Conservation (phyloP, 2,113 vertebrate genomes). For the Mionectes macconnelli region DNA sequence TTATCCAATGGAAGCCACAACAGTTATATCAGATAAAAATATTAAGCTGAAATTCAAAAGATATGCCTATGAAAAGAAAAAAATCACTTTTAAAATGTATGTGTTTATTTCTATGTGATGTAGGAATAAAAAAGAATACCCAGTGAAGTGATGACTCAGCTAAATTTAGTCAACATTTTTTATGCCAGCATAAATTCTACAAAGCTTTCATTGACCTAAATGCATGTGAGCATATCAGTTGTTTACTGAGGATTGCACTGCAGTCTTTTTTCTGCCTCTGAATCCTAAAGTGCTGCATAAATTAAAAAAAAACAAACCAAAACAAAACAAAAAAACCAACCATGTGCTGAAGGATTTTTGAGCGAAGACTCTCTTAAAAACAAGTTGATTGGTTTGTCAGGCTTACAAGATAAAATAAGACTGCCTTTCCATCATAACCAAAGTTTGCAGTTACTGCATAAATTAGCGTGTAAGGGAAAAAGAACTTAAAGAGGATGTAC, state of each 20-base stretch:
- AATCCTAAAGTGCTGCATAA: neutral
- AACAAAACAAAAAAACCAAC: no score
- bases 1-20: neutral
- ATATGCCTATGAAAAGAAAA: neutral
- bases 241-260: neutral
- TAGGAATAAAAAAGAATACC: neutral
- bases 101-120: neutral
- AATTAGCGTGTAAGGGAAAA: neutral
- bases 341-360: neutral
- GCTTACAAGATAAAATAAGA: neutral
- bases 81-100: neutral
- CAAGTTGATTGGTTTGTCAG: neutral
- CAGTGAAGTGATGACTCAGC: constrained; percentile 23
- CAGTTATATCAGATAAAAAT: neutral
- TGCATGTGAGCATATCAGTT: neutral
- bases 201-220: constrained; percentile 28
- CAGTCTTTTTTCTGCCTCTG: neutral
- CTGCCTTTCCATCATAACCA: neutral
- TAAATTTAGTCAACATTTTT: neutral
- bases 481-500: neutral
- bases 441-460: neutral
- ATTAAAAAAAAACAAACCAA: neutral
- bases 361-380: neutral
- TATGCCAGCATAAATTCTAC: neutral
- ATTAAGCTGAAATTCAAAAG: neutral